Conservation (phyloP, 2,113 vertebrate genomes). For the Oncorhynchus nerka region DNA sequence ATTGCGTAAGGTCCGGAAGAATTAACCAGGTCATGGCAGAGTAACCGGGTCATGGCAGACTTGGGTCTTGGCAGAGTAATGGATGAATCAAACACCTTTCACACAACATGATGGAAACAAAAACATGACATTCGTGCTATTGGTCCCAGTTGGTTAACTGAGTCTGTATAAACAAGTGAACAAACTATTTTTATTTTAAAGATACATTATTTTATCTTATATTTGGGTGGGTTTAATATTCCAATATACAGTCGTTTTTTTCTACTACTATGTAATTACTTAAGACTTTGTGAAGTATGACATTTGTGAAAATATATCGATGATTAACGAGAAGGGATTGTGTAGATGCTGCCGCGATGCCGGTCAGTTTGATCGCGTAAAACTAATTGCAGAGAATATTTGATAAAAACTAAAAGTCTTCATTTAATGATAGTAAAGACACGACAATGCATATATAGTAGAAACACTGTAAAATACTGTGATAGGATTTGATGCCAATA, state of each 20-base stretch:
- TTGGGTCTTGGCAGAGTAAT: not conserved
- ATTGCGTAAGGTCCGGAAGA: not conserved
- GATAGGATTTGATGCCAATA: too few relatives aligned
- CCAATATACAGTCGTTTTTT: not conserved
- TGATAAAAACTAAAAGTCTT: too few relatives aligned
- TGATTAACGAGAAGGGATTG: too few relatives aligned
- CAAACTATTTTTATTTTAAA: not conserved
- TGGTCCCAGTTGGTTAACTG: not conserved
- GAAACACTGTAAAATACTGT: too few relatives aligned
- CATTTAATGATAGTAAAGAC: too few relatives aligned
- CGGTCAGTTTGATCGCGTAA: too few relatives aligned
- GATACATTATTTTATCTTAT: not conserved
- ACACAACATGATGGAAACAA: not conserved
- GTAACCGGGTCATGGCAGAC: not conserved
- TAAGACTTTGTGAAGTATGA: not conserved
- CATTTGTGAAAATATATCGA: too few relatives aligned
- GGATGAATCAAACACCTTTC: not conserved
- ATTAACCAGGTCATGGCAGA: not conserved
- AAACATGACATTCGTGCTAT: not conserved
- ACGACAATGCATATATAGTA: too few relatives aligned
- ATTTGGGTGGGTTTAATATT: not conserved
- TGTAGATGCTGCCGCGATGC: too few relatives aligned
- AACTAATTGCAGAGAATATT: too few relatives aligned
- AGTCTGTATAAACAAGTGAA: not conserved
- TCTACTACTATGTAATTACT: not conserved